These are phyloP conservation scores for Lepidurus arcticus DNA, from an alignment of 1,140 invertebrate genomes.

Conservation along the genomic window DNA sequence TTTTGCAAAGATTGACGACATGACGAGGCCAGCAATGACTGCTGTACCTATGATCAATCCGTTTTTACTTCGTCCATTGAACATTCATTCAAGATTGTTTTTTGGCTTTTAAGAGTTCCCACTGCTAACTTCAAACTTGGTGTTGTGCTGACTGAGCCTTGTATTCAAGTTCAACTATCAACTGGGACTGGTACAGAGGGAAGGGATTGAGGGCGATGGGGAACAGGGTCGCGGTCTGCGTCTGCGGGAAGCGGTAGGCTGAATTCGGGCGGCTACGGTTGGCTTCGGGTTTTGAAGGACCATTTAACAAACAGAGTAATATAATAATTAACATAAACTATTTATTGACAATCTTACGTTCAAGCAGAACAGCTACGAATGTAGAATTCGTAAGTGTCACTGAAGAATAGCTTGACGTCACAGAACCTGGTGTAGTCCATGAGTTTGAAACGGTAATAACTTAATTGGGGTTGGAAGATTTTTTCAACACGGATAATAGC, in stretches of 20 bases:
- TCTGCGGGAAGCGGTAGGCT: too few species aligned
- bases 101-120: neutral
- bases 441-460: neutral
- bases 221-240: too few species aligned
- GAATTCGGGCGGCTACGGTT: too few species aligned
- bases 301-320: neutral
- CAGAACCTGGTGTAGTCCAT: neutral
- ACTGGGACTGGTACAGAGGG: too few species aligned
- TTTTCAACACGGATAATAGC: neutral
- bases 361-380: neutral
- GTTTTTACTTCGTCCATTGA: too few species aligned
- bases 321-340: neutral
- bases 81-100: too few species aligned
- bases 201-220: too few species aligned
- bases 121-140: neutral
- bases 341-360: neutral
- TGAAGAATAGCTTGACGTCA: neutral
- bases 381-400: neutral
- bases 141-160: too few species aligned
- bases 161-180: too few species aligned
- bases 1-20: too few species aligned
- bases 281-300: constrained; percentile 6
- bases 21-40: too few species aligned
- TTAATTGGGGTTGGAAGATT: neutral
- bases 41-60: too few species aligned